Base-by-base conservation (phyloP, 2,797 vertebrate genomes). In the Neosilurus mollespiculum region DNA sequence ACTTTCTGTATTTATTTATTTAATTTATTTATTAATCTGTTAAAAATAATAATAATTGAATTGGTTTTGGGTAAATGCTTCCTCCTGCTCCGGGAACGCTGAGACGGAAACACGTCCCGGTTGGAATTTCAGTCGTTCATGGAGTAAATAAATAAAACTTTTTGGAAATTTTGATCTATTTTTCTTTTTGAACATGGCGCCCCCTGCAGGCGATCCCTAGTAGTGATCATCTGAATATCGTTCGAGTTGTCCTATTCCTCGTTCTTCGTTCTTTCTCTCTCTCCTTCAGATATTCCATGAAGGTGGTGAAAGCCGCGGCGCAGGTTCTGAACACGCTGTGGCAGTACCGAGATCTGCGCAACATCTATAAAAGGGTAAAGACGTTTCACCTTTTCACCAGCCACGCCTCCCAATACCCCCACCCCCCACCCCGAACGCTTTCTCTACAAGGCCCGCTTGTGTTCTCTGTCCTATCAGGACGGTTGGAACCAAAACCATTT, bases 401-500 rank as follows among this genome's bases (percentile, higher is more conserved):
- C 43, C 18, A 8, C 58, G 7, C 20, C 22, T 22, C 22, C 30
- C 30, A 30, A 30, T 30, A 30, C 30, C 30, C 58, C 3, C 12
- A 16, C 1, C 4, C 54, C 54, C 54, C 16, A 2, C 9, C 30
- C 30, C 30, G 30, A 30, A 30, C 30, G 30, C 54, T 56, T 16
- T 56, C 54, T 56, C 3, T 43, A 43, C 8, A 43, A n/a, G 14
- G 3, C 4, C 14, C 24, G 14, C n/a, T 65, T 82, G 22, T 70
- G 15, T 65, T 34, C 12, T 84, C 34, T 78, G 43, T 30, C 83
- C 89, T 22, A 72, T 30, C 89, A 99, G 98, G 98, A 99, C 51
- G 98, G 98, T 75, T 99, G 98, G 98, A 99, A 96, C 94, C 97
- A 99, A 92, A 98, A 95, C 89, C 98, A 99, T 92, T 99, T 99